phyloP scores from a whole-genome alignment of 2,888 invertebrate species.

The Pachycephus smyrnensis region DNA sequence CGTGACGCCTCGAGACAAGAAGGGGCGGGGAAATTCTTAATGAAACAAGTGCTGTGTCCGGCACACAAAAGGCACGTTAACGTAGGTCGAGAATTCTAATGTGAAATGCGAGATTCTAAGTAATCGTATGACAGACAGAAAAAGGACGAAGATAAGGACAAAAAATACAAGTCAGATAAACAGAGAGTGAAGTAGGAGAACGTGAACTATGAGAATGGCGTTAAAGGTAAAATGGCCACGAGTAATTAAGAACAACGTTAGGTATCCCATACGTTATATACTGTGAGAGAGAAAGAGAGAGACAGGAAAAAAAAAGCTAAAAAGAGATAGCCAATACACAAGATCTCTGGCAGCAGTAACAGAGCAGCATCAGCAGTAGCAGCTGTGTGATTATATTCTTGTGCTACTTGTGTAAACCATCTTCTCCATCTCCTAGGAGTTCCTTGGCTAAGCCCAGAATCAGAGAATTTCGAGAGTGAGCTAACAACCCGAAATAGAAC shows the following conservation, averaged over 20 bases:
- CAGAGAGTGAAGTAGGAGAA: not conserved
- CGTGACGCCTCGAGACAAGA: not conserved
- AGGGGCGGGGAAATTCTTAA: not conserved
- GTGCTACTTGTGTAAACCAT: not conserved
- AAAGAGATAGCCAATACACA: not conserved
- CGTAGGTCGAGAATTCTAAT: not conserved
- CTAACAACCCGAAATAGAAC: not conserved
- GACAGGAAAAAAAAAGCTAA: slow-evolving; percentile 7
- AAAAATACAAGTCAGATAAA: not conserved
- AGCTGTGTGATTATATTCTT: not conserved
- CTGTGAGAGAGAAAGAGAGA: slow-evolving; percentile 16
- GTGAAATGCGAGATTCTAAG: not conserved
- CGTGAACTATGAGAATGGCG: not conserved
- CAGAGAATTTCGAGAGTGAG: not conserved
- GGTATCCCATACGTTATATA: not conserved
- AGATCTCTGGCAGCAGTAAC: not conserved
- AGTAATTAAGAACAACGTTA: not conserved
- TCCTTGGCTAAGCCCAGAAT: not conserved
- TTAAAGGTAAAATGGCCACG: not conserved
- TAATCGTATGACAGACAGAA: not conserved
- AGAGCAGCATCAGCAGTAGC: not conserved
- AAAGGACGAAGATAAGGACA: not conserved
- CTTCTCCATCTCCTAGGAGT: not conserved
- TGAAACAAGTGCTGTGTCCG: not conserved
- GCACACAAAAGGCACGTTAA: not conserved